Conservation (phyloP, 2,888 invertebrate genomes). For the Plagodis dolabraria region DNA sequence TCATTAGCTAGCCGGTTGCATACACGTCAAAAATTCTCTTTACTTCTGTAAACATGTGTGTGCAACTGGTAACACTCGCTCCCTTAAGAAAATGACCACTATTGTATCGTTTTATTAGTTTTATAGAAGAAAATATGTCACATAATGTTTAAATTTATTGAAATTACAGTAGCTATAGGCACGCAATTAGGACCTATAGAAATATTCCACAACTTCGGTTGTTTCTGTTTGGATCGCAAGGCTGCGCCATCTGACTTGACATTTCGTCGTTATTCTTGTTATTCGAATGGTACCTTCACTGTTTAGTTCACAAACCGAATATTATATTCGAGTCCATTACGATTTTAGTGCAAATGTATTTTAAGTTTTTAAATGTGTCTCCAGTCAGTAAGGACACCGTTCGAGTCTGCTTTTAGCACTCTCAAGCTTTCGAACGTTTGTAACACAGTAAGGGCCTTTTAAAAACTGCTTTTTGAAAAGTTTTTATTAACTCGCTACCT, state of each 20-base stretch:
- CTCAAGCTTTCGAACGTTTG: slow-evolving; percentile 32
- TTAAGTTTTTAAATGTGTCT: slow-evolving; percentile 55
- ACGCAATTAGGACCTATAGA: no score
- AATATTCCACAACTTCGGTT: no score
- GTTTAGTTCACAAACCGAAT: not conserved
- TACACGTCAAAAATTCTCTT: no score
- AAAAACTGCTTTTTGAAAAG: not conserved
- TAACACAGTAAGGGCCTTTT: slow-evolving; percentile 11
- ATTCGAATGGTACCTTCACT: not conserved
- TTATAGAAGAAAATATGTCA: no score
- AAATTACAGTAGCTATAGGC: no score
- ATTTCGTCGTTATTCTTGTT: slow-evolving; percentile 17
- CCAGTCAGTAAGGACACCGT: slow-evolving; percentile 46
- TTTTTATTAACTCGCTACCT: not conserved
- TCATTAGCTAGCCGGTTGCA: no score
- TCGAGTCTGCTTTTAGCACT: slow-evolving; percentile 53
- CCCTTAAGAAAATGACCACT: no score
- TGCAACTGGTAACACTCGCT: no score
- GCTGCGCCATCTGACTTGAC: not conserved
- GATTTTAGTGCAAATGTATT: slow-evolving; percentile 56
- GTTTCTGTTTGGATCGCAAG: not conserved
- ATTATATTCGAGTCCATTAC: slow-evolving; percentile 50
- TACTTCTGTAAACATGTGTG: no score
- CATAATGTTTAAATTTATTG: no score
- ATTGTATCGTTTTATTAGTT: no score